Evolutionary conservation across 1,140 invertebrate genomes (phyloP), one percentile per base, ranked within the genome.

Genomic region (Pantala flavescens): DNA sequence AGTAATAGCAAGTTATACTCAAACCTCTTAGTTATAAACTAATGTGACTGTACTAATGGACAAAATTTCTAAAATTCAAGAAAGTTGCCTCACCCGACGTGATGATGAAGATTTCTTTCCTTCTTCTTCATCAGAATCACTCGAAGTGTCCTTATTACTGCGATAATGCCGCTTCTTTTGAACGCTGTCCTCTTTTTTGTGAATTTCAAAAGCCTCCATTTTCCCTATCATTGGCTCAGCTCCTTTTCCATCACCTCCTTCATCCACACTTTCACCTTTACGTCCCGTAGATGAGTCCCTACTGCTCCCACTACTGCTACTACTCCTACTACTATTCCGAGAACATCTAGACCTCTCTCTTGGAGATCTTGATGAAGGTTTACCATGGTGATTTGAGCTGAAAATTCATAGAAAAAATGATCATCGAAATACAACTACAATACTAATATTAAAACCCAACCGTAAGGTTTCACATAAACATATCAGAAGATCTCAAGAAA

Each of bases 151-250:
- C 79, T 94, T 94, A 72, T 93, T 94, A 72, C 86, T 87, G 12
- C 94, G 86, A 79, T 96, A 96, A 73, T 95, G 93, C 24, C 94
- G 84, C 77, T 92, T 92, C 63, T 91, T 91, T 79, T 93, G 91
- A 11, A 93, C 87, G 71, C 90, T 91, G 76, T 91, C 88, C 79
- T 92, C 91, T 78, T 91, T 92, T 77, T 89, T 90, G 7, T 87
- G 83, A 75, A 91, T 89, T 79, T 91, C 90, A 80, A 91, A 91
- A 77, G 89, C 87, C 36, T 86, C 87, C 75, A 90, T 88, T 76
- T 88, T 86, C 23, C 79, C 80, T 3, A 16, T 63, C 16, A 16
- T 3, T 63, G 49, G 49, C 12, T 21, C 49, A 63, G 5, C 49
- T 19, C 49, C 49, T 21, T 63, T 63, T 12, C n/a, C 49, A 16